phyloP scores from a whole-genome alignment of 2,797 vertebrate genomes.

The Danio choprae region DNA sequence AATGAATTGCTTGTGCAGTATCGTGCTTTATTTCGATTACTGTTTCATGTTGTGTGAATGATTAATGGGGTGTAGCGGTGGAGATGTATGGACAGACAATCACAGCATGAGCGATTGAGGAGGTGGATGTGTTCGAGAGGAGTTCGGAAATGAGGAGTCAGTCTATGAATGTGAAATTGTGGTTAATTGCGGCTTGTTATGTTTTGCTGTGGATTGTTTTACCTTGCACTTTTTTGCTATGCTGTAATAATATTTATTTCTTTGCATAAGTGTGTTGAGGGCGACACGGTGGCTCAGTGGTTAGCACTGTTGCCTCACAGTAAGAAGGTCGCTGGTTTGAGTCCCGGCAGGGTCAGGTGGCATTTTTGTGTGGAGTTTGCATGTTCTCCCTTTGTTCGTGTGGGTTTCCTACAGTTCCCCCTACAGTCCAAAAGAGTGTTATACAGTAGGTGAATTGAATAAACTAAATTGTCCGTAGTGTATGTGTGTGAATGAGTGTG shows the following conservation, averaged over 20 bases:
- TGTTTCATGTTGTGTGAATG: conserved; percentile 49
- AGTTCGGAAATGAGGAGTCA: not conserved
- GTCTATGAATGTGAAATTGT: not conserved
- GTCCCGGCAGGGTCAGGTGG: too few species aligned
- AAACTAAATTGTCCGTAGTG: too few species aligned
- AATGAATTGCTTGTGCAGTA: conserved; percentile 49
- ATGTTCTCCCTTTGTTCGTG: too few species aligned
- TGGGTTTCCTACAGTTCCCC: too few species aligned
- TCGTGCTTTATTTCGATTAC: conserved; percentile 43
- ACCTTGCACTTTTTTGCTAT: not conserved
- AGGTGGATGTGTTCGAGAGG: conserved; percentile 7
- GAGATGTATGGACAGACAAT: conserved; percentile 20
- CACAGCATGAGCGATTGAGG: not conserved
- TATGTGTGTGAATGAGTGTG: too few species aligned
- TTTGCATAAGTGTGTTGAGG: too few species aligned
- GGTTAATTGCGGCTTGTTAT: not conserved
- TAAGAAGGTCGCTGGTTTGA: too few species aligned
- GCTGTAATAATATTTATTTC: not conserved
- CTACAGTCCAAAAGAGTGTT: too few species aligned
- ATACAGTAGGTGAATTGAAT: too few species aligned
- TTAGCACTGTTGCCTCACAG: too few species aligned
- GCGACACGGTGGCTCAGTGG: too few species aligned
- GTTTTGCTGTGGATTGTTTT: not conserved
- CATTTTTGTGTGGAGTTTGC: too few species aligned
- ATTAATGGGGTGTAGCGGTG: conserved; percentile 30